Base-by-base conservation (phyloP, 1,140 invertebrate genomes). In the Ips nitidus region DNA sequence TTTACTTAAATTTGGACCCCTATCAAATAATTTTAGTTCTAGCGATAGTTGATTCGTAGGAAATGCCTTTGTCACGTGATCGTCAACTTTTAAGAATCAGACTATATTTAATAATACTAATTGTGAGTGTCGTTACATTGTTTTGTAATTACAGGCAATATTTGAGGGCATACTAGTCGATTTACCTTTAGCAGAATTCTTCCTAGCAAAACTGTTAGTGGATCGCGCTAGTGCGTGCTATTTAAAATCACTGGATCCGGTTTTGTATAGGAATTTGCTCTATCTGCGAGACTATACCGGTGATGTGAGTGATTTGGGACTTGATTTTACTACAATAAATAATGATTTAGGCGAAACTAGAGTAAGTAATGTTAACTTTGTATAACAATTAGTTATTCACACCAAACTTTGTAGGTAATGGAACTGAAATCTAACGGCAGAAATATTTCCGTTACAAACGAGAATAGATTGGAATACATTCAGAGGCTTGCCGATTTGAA, bases 401-500 rank as follows among this genome's bases (percentile, higher is more conserved):
- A 22, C 22, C 22, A 8, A 61, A 22, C 22, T 22, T 22, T 80
- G 22, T 76, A 90, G 88, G 84, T 94, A 58, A 89, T 94, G 67
- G 96, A 98, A 77, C 81, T 99, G 40, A 98, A 98, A 83, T 90
- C 92, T 1, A 89, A 91, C 71, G 97, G 97, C 5, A 83, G 88
- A 22, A 91, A 94, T 76, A 97, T 97, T 76, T 86, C 90, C 3
- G 97, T 99, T 0, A 98, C 92, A 1, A 90, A 90, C 73, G 87
- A 90, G 61, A 98, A 99, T 83, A 87, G 93, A 65, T 95, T 98
- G 78, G 95, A 98, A 80, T 99, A 99, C 78, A 95, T 99, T 75
- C 95, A 98, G 80, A 81, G 97, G 63, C 91, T 99, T 81, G 95
- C 97, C 1, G 94, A 98, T 84, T 98, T 95, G 75, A 97, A 97